Conservation (phyloP, 2,888 invertebrate species). For the Nematopogon swammerdamellus region DNA sequence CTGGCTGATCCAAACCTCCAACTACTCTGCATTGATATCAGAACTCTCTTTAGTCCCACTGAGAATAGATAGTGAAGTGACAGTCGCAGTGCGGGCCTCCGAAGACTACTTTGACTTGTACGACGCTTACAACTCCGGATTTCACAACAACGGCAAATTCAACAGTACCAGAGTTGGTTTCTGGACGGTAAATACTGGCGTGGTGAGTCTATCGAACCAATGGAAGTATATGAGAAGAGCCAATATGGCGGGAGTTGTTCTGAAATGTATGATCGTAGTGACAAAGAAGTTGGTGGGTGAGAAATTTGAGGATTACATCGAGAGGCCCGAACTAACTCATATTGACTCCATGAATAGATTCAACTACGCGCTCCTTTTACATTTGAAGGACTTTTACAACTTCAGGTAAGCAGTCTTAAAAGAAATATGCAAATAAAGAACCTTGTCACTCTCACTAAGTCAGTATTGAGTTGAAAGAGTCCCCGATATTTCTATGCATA, state of each 20-base stretch:
- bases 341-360: conserved; percentile 63
- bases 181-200: conserved; percentile 29
- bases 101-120: conserved; percentile 23
- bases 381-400: conserved; percentile 63
- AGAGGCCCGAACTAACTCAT: conserved; percentile 42
- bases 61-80: conserved; percentile 45
- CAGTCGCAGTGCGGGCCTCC: conserved; percentile 20
- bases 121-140: conserved; percentile 56
- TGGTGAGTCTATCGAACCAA: conserved; percentile 11
- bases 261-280: conserved; percentile 54
- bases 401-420: conserved; percentile 55
- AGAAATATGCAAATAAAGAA: background rate
- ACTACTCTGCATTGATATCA: conserved; percentile 18
- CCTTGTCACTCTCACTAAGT: conserved; percentile 3
- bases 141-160: conserved; percentile 45
- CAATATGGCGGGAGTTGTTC: conserved; percentile 51
- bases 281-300: conserved; percentile 31
- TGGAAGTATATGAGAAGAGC: conserved; percentile 34
- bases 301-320: conserved; percentile 48
- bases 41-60: conserved; percentile 28
- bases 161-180: conserved; percentile 43
- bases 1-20: conserved; percentile 32
- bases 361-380: conserved; percentile 57
- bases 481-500: no score
- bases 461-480: no score